Evolutionary conservation across 2,888 invertebrate genomes (phyloP).

Genomic region (Micropterix aruncella): DNA sequence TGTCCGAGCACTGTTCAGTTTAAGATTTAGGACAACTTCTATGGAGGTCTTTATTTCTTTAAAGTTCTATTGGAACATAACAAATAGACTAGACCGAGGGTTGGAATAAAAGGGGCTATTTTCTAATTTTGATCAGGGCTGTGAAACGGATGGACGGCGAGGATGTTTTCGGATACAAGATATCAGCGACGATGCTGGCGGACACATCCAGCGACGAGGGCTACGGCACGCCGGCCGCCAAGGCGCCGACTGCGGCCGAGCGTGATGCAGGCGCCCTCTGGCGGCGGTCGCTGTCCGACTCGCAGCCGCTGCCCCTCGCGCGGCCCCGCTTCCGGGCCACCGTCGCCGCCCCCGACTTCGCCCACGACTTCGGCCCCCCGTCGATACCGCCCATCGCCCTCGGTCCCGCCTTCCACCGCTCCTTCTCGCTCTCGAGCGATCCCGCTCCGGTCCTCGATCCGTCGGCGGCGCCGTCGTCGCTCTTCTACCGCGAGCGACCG

Average conservation of each 20-base stretch:
- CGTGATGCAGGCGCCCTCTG: background rate
- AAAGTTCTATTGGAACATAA: too few relatives aligned
- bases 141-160: conserved; percentile 75
- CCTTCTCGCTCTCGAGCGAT: conserved; percentile 24
- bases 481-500: conserved; percentile 23
- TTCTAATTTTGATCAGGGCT: conserved; percentile 48
- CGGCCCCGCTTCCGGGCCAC: background rate
- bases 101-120: too few relatives aligned
- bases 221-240: conserved; percentile 21
- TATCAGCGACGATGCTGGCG: conserved; percentile 6
- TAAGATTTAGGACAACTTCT: too few relatives aligned
- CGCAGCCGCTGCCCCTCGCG: background rate
- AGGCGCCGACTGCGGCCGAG: background rate
- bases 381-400: conserved; percentile 6
- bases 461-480: conserved; percentile 24
- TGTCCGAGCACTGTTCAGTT: too few relatives aligned
- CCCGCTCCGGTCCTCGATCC: conserved; percentile 29
- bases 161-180: conserved; percentile 67
- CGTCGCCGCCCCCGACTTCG: too few relatives aligned
- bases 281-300: too few relatives aligned
- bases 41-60: too few relatives aligned
- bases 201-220: conserved; percentile 31
- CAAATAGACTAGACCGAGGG: too few relatives aligned
- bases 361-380: conserved; percentile 1
- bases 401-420: conserved; percentile 7